These are phyloP conservation scores for Drosophila saltans DNA, from an alignment of 1,140 invertebrate species.

Conservation along the genomic window DNA sequence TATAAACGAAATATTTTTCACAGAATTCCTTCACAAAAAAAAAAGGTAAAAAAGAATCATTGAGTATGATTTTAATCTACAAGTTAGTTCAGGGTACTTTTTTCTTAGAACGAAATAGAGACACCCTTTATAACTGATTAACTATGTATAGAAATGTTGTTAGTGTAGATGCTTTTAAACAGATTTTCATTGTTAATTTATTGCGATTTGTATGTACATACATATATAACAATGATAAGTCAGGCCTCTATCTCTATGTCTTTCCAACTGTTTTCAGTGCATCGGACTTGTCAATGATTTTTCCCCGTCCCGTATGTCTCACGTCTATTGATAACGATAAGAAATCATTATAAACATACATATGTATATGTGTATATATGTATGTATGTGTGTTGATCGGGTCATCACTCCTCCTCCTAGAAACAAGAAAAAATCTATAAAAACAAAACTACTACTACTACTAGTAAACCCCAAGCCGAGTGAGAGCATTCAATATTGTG, in stretches of 20 bases:
- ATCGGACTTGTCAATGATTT: slow-evolving; percentile 4
- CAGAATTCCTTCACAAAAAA: not conserved
- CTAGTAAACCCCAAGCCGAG: too few relatives aligned
- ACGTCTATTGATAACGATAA: not conserved
- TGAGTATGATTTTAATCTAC: too few relatives aligned
- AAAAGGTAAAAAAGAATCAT: not conserved
- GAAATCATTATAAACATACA: not conserved
- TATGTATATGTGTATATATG: not conserved
- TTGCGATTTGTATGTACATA: not conserved
- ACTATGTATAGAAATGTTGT: not conserved
- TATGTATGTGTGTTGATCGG: not conserved
- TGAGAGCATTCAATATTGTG: not conserved
- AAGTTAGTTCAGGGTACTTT: too few relatives aligned
- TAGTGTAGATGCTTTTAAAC: not conserved
- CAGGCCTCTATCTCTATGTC: not conserved
- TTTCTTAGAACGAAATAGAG: not conserved
- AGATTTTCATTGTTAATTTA: slow-evolving; percentile 1
- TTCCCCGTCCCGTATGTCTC: not conserved
- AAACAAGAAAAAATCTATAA: not conserved
- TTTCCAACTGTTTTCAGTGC: not conserved
- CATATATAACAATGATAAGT: not conserved
- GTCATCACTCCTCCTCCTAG: slow-evolving; percentile 3
- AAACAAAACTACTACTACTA: too few relatives aligned
- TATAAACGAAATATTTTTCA: not conserved
- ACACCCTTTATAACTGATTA: not conserved